Percentiles rank a stretch among this genome's conserved stretches.
phyloP scores from a whole-genome alignment of 2,888 invertebrate genomes.

The Dendrolimus pini region DNA sequence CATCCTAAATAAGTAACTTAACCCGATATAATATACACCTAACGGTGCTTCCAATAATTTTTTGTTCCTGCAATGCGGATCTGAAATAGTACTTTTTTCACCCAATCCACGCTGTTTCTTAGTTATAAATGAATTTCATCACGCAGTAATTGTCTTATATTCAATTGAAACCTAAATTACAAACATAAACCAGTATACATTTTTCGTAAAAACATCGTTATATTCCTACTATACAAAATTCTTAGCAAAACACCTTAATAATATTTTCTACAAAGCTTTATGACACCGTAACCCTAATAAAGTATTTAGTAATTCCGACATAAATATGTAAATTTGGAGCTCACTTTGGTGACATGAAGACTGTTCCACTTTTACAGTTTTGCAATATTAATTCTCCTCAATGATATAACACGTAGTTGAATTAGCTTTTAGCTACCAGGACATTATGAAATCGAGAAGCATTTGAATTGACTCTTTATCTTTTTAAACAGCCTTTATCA shows the following conservation, averaged over 20 bases:
- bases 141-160: too few species aligned
- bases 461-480: neutral
- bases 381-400: conserved; percentile 24
- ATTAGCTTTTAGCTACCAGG: conserved; percentile 4
- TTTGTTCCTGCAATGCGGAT: conserved; percentile 47
- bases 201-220: too few species aligned
- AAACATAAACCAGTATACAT: too few species aligned
- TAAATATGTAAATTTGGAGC: neutral
- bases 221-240: too few species aligned
- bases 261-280: too few species aligned
- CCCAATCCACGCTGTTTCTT: conserved; percentile 1
- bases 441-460: conserved; percentile 4
- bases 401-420: conserved; percentile 24
- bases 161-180: too few species aligned
- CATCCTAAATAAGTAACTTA: neutral
- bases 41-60: neutral
- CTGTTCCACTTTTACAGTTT: conserved; percentile 40
- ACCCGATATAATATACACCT: neutral
- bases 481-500: too few species aligned
- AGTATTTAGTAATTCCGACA: conserved; percentile 2
- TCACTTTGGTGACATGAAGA: neutral
- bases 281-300: too few species aligned
- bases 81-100: conserved; percentile 14
- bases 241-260: too few species aligned
- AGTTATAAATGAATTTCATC: too few species aligned